Conservation (phyloP, 2,113 vertebrate genomes). For the Tautogolabrus adspersus region DNA sequence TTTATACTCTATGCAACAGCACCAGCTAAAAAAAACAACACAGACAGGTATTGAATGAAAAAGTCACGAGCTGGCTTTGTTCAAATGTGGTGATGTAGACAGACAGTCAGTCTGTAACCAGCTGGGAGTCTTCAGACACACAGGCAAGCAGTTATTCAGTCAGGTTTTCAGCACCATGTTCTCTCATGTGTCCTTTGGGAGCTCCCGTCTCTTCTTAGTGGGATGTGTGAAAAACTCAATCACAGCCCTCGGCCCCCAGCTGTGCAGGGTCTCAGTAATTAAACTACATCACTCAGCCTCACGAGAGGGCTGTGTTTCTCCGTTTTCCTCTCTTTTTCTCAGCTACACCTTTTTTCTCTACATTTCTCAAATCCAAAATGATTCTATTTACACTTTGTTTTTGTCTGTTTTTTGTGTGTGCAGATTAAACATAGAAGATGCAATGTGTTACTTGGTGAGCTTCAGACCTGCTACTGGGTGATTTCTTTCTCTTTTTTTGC, state of each 20-base stretch:
- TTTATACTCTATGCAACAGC: background rate
- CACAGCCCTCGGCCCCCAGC: slow-evolving; percentile 65
- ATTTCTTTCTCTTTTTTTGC: background rate
- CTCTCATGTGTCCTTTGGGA: slow-evolving; percentile 64
- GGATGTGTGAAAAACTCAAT: slow-evolving; percentile 78
- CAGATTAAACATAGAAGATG: background rate
- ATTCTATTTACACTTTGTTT: background rate
- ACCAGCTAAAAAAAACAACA: no score
- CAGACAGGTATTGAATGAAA: no score
- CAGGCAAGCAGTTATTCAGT: slow-evolving; percentile 46
- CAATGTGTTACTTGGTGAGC: background rate
- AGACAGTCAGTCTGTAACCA: slow-evolving; percentile 38
- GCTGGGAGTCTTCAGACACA: slow-evolving; percentile 50
- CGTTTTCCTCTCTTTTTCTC: slow-evolving; percentile 21
- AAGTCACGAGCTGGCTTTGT: slow-evolving; percentile 9
- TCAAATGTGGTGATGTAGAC: background rate
- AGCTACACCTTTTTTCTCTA: background rate
- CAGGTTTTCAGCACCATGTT: slow-evolving; percentile 69
- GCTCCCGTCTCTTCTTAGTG: slow-evolving; percentile 46
- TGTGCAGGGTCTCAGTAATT: slow-evolving; percentile 72
- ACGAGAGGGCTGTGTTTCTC: slow-evolving; percentile 17
- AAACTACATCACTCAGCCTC: slow-evolving; percentile 63
- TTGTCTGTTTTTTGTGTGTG: background rate
- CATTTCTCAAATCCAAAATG: background rate
- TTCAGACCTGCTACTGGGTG: background rate